Percentiles rank a stretch among this genome's conserved stretches.
Evolutionary conservation across 2,888 invertebrate species (phyloP).

Genomic region (Polyploca ridens): DNA sequence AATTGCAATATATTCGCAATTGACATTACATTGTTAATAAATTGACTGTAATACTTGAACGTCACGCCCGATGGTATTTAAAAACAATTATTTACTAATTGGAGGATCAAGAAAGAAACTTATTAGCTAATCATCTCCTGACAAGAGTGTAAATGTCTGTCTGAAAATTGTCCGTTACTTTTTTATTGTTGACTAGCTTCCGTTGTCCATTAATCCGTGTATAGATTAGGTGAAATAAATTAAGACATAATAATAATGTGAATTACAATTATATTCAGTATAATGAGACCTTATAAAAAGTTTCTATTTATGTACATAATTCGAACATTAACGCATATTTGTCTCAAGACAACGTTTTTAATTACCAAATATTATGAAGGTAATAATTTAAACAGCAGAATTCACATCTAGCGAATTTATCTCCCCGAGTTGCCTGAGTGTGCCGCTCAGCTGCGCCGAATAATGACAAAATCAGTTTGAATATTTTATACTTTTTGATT

Average conservation of each 20-base stretch:
- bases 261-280: too few species aligned
- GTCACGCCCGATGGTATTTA: neutral
- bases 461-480: slow-evolving; percentile 19
- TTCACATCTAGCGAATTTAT: slow-evolving; percentile 38
- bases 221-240: too few species aligned
- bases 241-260: too few species aligned
- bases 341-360: slow-evolving; percentile 14
- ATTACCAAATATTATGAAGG: neutral
- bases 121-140: neutral
- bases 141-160: neutral
- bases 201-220: too few species aligned
- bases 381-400: slow-evolving; percentile 8
- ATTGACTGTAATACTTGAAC: neutral
- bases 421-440: slow-evolving; percentile 24
- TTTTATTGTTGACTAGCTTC: too few species aligned
- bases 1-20: neutral
- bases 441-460: slow-evolving; percentile 45
- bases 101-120: neutral
- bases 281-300: too few species aligned
- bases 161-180: too few species aligned
- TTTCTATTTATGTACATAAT: neutral
- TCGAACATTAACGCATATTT: neutral
- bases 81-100: neutral
- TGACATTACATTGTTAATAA: neutral
- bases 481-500: too few species aligned